Base-by-base conservation (phyloP, 2,797 vertebrate genomes). In the Onychomys arenicola region DNA sequence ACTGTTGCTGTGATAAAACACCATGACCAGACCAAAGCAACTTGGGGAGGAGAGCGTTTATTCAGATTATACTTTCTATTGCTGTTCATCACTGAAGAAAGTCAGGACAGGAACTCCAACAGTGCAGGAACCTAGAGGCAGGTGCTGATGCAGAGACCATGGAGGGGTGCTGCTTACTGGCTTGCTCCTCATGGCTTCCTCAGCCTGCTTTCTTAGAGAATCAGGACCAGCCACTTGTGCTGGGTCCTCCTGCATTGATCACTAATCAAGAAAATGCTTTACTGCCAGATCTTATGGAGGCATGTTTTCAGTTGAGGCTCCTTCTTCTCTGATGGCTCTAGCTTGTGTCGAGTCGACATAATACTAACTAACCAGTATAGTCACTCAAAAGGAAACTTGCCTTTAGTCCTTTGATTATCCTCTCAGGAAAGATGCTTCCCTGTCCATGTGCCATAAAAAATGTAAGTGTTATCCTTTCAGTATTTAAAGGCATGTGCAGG, bases 391-490 rank as follows among this genome's bases (percentile, higher is more conserved):
- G 46, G 46, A 17, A n/a, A 93, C 59, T 85, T 75, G 27, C 82
- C 40, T 14, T 57, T 11, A 46, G 37, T 10, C 10, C 17, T 86
- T 89, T 87, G 69, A 0, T 86, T 43, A 57, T 81, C 14, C 7
- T 80, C 10, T 94, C 87, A 96, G 90, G 65, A 92, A 90, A 77
- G 61, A 75, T 49, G 52, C 13, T 90, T 63, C 40, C 14, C 65
- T 96, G 83, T 73, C 11, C 46, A 14, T 16, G 25, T 78, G 3
- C 65, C 85, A 75, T 85, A 32, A 85, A 52, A 93, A 95, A 55
- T 97, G 77, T 57, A 93, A 94, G 69, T 96, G 34, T 96, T 93
- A 67, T 29, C 37, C 89, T 57, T 63, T 67, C 95, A 91, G 29
- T 95, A 92, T 46, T 89, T 83, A 87, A 84, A 69, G 55, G 34